These are phyloP conservation scores for Chrysemys picta DNA, from an alignment of 2,113 vertebrate genomes.

Conservation along the genomic window DNA sequence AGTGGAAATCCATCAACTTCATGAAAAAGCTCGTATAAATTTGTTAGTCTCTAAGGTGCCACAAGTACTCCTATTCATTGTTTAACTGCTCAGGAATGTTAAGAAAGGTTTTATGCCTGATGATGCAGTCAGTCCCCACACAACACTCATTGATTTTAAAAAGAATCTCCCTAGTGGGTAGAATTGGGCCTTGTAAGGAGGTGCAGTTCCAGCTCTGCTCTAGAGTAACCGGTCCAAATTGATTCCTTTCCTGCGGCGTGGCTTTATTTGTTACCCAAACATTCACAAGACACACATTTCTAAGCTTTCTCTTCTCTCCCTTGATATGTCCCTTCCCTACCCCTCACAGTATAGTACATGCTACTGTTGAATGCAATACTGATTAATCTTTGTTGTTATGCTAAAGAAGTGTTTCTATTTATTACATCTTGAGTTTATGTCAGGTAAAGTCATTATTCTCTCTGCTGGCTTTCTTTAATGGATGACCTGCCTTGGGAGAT, in stretches of 20 bases:
- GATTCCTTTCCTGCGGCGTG: neutral
- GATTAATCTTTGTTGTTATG: neutral
- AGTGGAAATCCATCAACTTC: too few relatives aligned
- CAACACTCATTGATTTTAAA: neutral
- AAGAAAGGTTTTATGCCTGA: neutral
- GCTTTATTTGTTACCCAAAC: neutral
- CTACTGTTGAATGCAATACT: neutral
- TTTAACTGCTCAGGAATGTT: neutral
- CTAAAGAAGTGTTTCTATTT: neutral
- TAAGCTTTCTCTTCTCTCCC: neutral
- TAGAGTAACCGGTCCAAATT: neutral
- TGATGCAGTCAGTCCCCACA: neutral
- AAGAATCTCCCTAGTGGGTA: neutral
- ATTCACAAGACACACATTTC: neutral
- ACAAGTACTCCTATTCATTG: neutral
- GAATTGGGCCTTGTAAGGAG: neutral
- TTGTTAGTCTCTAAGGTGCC: too few relatives aligned
- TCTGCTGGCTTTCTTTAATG: neutral
- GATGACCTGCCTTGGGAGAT: neutral
- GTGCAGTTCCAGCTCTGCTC: neutral
- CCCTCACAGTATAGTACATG: neutral
- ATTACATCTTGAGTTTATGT: neutral
- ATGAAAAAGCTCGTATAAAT: too few relatives aligned
- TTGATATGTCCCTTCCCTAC: neutral
- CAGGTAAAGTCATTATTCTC: constrained; percentile 17